Base-by-base conservation (phyloP, 2,797 vertebrate species). In the Tragelaphus oryx region DNA sequence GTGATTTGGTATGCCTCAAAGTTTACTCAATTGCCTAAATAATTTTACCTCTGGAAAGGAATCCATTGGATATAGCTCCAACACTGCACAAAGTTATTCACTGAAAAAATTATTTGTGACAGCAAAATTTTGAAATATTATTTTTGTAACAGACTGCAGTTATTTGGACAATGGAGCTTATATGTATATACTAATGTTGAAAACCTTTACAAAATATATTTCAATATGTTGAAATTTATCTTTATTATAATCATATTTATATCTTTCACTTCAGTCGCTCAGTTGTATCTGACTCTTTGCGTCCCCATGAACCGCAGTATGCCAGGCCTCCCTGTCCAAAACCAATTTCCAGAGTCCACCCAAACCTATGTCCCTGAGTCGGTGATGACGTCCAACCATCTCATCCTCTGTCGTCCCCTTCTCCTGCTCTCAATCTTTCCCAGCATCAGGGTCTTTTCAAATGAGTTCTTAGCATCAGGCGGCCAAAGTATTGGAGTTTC, bases 251-350 rank as follows among this genome's bases (percentile, higher is more conserved):
- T 52, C 20, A 44, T 13, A 50, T 26, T 46, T 46, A 52, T 79
- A 84, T 80, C 59, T n/a, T 30, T 60, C 59, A 60, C 13, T 60
- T 60, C 28, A n/a, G 3, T n/a, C 30, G 14, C 14, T n/a, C 59
- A n/a, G 59, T 26, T 26, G 55, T 57, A 4, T 16, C 6, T 14
- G 6, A 17, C 59, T 17, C 28, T 60, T 60, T 62, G 59, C 0
- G 1, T 17, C 26, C 59, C 59, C 16, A 17, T 62, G 60, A n/a
- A n/a, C 30, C 30, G 8, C 28, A 62, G 30, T 7, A n/a, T 6
- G 2, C 6, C 28, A 62, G 28, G 24, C 14, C 30, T 62, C 14
- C 60, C 7, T 8, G 14, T 62, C 59, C 59, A 62, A 4, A 14
- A n/a, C 30, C 59, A 62, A 62, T 7, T 62, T 14, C 59, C 14